Evolutionary conservation across 2,888 invertebrate genomes (phyloP), one percentile per base, ranked within the genome.

Genomic region (Drosophila greeni): DNA sequence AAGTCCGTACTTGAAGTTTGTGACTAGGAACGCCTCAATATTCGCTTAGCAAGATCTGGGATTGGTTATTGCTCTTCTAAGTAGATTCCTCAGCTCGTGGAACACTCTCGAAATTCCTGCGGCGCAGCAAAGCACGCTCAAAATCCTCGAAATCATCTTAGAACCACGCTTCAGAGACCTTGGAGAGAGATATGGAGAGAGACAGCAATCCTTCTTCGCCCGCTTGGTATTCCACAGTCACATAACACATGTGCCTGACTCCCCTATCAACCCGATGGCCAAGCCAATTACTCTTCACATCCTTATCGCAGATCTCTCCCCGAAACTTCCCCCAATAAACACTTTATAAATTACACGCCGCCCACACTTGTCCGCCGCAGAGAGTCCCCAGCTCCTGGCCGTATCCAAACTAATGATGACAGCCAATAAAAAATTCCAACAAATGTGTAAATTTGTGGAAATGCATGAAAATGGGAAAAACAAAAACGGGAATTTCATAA

Each of bases 381-480:
- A 16, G 16, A 20, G 20, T 31, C 39, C 33, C 60, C 60, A 14
- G 18, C 51, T 33, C 48, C 62, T 37, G 48, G 51, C 56, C 66
- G 65, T 66, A 76, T 70, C 75, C 61, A 82, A 84, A 82, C 84
- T 84, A 80, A 80, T 84, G 79, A 80, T 82, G 84, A 84, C 83
- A 82, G 81, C 77, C 84, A 80, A 79, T 79, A 84, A 84, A 79
- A 66, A 70, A 82, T 72, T 64, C 75, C 58, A 72, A 66, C 82
- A 84, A 84, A 80, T 80, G 79, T 84, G 84, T 77, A 77, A 84
- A 80, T 80, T 84, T 80, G 79, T 80, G 65, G 71, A 76, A 80
- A 80, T 60, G 45, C 64, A 61, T 49, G 57, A 57, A 76, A 29
- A 31, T 31, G 45, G 45, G 24, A 33, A 62, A 65, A 42, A 29